These are phyloP conservation scores for Argyra leucocephala DNA, from an alignment of 2,888 invertebrate species.

Conservation along the genomic window DNA sequence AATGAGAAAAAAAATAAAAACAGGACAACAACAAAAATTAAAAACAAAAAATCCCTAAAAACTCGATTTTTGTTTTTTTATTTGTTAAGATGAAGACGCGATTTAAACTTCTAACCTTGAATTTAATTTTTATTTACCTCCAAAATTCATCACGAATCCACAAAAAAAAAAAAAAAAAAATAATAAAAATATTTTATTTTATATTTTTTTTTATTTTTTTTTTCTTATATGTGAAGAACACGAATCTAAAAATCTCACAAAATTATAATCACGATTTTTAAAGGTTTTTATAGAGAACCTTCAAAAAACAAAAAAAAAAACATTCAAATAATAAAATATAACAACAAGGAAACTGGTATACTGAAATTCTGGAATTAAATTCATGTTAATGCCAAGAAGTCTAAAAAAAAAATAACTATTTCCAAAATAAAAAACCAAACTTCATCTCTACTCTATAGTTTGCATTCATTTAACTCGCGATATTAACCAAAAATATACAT, in stretches of 20 bases:
- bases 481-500: too few relatives aligned
- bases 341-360: neutral
- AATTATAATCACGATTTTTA: neutral
- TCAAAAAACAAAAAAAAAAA: neutral
- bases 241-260: conserved; percentile 6
- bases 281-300: neutral
- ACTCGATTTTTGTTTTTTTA: too few relatives aligned
- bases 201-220: too few relatives aligned
- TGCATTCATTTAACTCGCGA: too few relatives aligned
- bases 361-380: neutral
- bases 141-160: neutral
- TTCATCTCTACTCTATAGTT: too few relatives aligned
- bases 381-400: neutral
- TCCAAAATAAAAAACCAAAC: too few relatives aligned
- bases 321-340: neutral
- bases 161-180: neutral
- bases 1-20: too few relatives aligned
- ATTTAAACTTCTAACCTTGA: neutral
- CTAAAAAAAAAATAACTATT: neutral
- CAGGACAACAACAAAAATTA: too few relatives aligned
- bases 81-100: neutral
- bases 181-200: too few relatives aligned
- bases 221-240: neutral
- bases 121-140: neutral
- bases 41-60: too few relatives aligned